phyloP scores from a whole-genome alignment of 1,140 invertebrate species.

The Drosophila murphyi region DNA sequence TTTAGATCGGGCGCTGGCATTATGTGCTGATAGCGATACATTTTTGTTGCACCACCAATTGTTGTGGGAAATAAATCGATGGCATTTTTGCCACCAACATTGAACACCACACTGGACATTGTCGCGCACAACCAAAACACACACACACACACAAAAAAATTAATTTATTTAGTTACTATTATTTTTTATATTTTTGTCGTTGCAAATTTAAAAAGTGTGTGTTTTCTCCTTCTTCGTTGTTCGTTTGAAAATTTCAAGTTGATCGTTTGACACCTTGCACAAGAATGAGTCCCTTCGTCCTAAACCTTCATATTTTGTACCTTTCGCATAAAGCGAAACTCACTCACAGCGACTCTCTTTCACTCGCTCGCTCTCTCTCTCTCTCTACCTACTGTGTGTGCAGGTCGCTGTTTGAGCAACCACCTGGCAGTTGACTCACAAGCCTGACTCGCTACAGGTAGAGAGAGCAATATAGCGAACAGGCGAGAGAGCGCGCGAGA shows the following conservation, averaged over 20 bases:
- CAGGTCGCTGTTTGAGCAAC: constrained; percentile 7
- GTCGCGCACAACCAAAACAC: constrained; percentile 7
- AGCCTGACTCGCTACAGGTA: constrained; percentile 13
- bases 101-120: constrained; percentile 69
- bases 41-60: constrained; percentile 59
- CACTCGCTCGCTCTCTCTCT: background rate
- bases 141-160: constrained; percentile 28
- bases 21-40: constrained; percentile 73
- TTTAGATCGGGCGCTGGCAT: constrained; percentile 64
- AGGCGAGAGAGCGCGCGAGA: background rate
- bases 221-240: constrained; percentile 42
- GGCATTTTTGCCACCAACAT: constrained; percentile 42
- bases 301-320: constrained; percentile 79
- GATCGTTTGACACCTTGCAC: constrained; percentile 80
- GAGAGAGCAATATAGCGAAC: background rate
- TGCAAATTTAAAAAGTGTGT: constrained; percentile 6
- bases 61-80: constrained; percentile 65
- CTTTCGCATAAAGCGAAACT: constrained; percentile 49
- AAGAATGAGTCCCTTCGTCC: constrained; percentile 82
- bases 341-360: background rate
- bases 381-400: constrained; percentile 19
- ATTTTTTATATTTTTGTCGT: constrained; percentile 4
- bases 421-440: constrained; percentile 33
- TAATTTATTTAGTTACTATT: constrained; percentile 1
- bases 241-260: constrained; percentile 55